Evolutionary conservation across 2,797 vertebrate species (phyloP), one percentile per base, ranked within the genome.

Genomic region (Trematomus bernacchii): DNA sequence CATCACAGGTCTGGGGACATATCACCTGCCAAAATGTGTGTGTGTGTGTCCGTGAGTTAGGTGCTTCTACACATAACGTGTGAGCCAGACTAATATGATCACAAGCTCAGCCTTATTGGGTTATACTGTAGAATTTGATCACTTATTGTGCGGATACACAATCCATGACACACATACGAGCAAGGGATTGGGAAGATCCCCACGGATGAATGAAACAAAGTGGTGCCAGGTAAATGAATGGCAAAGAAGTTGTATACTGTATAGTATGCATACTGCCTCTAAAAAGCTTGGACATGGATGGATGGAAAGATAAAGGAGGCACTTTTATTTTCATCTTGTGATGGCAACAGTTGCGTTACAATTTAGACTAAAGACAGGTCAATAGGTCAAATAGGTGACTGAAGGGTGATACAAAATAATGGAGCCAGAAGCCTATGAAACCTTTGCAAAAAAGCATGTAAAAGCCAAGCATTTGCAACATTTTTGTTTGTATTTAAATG

Each of bases 1-100:
- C 89, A 92, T 91, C 82, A 78, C 77, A 67, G 69, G 85, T 87
- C 79, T 58, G 64, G 66, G 82, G 81, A 84, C 83, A 65, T 76
- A 44, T 73, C 63, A 61, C 74, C 73, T 55, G 68, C 61, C 50
- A 58, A 43, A 33, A 23, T 66, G 73, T 61, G 51, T 72, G 66
- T 71, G 61, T 73, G 74, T 54, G 54, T 61, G 79, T 63, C 74
- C 86, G 47, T 11, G 40, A 69, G 83, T 46, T 61, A 82, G 64
- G 62, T 78, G 66, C 78, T 66, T 66, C 80, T 71, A 54, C 72
- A 71, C 62, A 57, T 73, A 87, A 78, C 18, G 4, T 82, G 73
- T 61, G 62, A 85, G 73, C 83, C 69, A 19, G 44, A 80, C 76
- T 86, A 74, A 79, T 84, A 83, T 81, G 79, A 86, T 82, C 75